Percentiles rank a stretch among this genome's conserved stretches.
Evolutionary conservation across 2,888 invertebrate genomes (phyloP).

Genomic region (Nemoura dubitans): DNA sequence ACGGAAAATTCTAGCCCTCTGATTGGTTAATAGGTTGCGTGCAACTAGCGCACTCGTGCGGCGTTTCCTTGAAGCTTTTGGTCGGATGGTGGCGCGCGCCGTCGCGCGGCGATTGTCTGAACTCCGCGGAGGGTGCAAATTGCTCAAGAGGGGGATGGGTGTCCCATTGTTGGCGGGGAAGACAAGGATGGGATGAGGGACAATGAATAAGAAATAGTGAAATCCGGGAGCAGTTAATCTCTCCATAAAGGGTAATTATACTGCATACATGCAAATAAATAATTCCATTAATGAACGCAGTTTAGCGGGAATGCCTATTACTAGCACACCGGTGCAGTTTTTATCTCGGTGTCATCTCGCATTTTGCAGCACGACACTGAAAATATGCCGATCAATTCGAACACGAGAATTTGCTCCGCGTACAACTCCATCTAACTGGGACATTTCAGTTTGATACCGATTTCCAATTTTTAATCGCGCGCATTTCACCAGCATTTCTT

Average conservation of each 20-base stretch:
- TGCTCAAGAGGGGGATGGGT: slow-evolving; percentile 17
- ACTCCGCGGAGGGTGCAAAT: slow-evolving; percentile 35
- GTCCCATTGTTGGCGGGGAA: background rate
- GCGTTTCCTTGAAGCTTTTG: slow-evolving; percentile 42
- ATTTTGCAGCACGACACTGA: background rate
- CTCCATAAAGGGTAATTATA: slow-evolving; percentile 25
- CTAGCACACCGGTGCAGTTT: background rate
- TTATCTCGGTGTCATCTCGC: background rate
- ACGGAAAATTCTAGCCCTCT: background rate
- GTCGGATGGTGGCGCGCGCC: slow-evolving; percentile 47
- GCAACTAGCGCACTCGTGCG: slow-evolving; percentile 44
- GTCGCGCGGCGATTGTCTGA: slow-evolving; percentile 43
- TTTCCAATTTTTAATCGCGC: background rate
- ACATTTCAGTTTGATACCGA: background rate
- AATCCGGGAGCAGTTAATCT: slow-evolving; percentile 29
- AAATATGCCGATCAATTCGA: background rate
- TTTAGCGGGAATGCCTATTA: background rate
- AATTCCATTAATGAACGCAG: slow-evolving; percentile 10
- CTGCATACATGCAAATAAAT: slow-evolving; percentile 25
- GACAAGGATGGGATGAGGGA: background rate
- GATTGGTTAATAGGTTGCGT: slow-evolving; percentile 7
- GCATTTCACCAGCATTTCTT: slow-evolving; percentile 4
- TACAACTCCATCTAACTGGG: background rate
- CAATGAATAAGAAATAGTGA: slow-evolving; percentile 34
- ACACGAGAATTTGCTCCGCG: background rate